A percentile compares a stretch with the other conserved stretches of the same genome.
phyloP scores from a whole-genome alignment of 2,113 vertebrate species.

The Micromys minutus region DNA sequence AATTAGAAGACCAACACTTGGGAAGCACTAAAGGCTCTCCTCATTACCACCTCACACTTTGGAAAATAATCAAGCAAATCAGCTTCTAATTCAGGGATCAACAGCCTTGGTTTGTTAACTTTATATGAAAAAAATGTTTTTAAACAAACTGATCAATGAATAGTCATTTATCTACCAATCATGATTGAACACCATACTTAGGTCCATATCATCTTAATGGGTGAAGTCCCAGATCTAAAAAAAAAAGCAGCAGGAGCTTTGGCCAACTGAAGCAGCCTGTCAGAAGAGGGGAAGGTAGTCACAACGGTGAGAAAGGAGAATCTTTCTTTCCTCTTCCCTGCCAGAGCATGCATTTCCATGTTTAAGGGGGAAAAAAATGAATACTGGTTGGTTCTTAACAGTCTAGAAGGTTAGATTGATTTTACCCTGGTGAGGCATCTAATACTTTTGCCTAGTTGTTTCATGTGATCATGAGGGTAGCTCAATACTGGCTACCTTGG shows the following conservation, averaged over 20 bases:
- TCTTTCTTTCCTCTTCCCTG: constrained; percentile 72
- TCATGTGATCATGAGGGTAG: not conserved
- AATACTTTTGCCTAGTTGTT: constrained; percentile 35
- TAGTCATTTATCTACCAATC: constrained; percentile 76
- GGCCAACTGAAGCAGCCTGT: constrained; percentile 65
- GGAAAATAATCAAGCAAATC: constrained; percentile 84
- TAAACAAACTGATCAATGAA: constrained; percentile 76
- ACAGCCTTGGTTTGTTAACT: constrained; percentile 87
- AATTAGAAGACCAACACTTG: constrained; percentile 79
- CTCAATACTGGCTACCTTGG: not conserved
- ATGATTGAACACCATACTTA: constrained; percentile 74
- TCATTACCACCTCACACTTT: constrained; percentile 77
- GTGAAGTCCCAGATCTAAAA: constrained; percentile 56
- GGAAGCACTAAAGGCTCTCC: constrained; percentile 75
- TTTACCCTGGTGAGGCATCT: constrained; percentile 45
- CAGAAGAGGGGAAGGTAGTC: constrained; percentile 55
- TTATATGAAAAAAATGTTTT: constrained; percentile 82
- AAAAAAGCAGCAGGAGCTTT: constrained; percentile 52
- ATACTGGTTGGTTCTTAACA: constrained; percentile 78
- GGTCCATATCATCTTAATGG: constrained; percentile 68
- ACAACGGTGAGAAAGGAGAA: not conserved
- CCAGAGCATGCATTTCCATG: constrained; percentile 66
- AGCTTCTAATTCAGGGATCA: constrained; percentile 89
- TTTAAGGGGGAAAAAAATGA: constrained; percentile 64
- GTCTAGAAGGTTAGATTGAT: constrained; percentile 77